Base-by-base conservation (phyloP, 2,888 invertebrate genomes). In the Barypeithes pellucidus region DNA sequence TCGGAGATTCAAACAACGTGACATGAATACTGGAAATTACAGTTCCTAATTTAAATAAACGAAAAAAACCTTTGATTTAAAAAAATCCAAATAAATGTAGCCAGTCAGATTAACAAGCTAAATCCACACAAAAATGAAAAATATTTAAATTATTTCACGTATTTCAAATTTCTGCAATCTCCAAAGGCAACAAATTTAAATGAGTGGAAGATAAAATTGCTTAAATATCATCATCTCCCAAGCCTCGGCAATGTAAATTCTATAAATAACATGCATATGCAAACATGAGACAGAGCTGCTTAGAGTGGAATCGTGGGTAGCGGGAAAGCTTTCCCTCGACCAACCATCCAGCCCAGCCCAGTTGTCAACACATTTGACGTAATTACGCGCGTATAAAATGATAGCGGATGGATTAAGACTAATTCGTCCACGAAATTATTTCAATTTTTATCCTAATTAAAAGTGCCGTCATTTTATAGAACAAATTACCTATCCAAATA, bases 171-270 rank as follows among this genome's bases (percentile, higher is more conserved):
- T 8, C 50, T 33, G 50, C 16, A 73, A 67, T 67, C 67, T 68
- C 61, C 67, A 57, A 68, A 36, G 47, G 54, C 62, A 59, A 63
- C 47, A 62, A 47, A 73, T 68, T 73, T 73, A 68, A 67, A 73
- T 73, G 36, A 62, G 52, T 47, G 24, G 24, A 43, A 61, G 66
- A 68, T 68, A 73, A 73, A 68, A 62, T 62, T 43, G 43, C 54
- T 29, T 45, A 72, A 60, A 65, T 63, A 33, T 57, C 54, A 33
- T 57, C 54, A 16, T 57, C 63, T 50, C 41, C 54, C 16, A 33
- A 50, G 29, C 43, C 43, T 54, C 63, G 54, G 24, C 62, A 41
- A 63, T 43, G 63, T 39, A 63, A 70, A 70, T 63, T 69, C 63
- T 63, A 63, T 70, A 70, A 70, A 70, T 63, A 70, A 33, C 29